Evolutionary conservation across 2,888 invertebrate species (phyloP).

Genomic region (Tinea trinotella): DNA sequence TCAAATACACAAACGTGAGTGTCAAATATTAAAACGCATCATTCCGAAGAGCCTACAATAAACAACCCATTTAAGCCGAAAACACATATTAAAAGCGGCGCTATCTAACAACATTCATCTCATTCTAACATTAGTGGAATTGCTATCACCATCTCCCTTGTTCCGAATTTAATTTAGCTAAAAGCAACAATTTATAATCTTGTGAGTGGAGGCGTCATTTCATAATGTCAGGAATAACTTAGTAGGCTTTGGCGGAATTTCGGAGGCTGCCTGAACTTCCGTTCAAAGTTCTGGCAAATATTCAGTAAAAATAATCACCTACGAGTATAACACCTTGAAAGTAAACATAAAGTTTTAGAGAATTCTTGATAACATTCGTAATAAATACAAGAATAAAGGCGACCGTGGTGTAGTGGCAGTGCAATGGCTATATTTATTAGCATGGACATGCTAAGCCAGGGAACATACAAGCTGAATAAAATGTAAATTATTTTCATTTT

Average conservation of each 20-base stretch:
- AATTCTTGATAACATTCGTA: no score
- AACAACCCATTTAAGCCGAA: slow-evolving; percentile 42
- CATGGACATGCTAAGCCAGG: no score
- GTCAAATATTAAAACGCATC: slow-evolving; percentile 29
- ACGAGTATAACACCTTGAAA: no score
- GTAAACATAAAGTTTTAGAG: no score
- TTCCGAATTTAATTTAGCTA: slow-evolving; percentile 29
- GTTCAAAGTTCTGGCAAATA: background rate
- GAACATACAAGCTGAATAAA: no score
- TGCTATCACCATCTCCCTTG: background rate
- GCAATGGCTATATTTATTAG: no score
- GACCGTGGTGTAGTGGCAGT: no score
- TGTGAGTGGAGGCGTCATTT: slow-evolving; percentile 19
- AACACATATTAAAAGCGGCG: background rate
- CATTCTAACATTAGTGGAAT: background rate
- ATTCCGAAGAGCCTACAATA: slow-evolving; percentile 44
- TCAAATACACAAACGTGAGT: background rate
- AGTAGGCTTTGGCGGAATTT: background rate
- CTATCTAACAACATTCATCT: background rate
- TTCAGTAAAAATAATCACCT: no score
- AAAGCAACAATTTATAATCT: slow-evolving; percentile 35
- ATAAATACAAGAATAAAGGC: no score
- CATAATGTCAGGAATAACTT: slow-evolving; percentile 8
- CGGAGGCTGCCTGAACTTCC: background rate
- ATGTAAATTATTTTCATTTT: no score